Evolutionary conservation across 2,797 vertebrate genomes (phyloP), one percentile per base, ranked within the genome.

Genomic region (Leptodactylus fallax): DNA sequence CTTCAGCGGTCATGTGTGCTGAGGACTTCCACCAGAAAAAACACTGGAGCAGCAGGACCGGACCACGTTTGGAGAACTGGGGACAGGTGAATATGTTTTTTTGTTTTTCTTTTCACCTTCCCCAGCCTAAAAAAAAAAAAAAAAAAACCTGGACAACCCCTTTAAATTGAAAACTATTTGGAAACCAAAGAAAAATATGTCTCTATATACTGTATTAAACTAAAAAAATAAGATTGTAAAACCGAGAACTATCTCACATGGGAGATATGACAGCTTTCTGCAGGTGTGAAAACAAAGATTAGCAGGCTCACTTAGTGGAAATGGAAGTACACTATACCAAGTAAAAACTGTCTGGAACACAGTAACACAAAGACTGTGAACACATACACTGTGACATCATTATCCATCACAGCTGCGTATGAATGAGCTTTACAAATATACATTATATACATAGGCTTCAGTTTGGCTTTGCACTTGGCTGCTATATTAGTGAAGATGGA

Each of bases 241-340:
- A 53, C 47, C 23, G 72, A 76, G 21, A 53, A 23, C 72, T 13
- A 14, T n/a, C 21, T 76, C 72, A 76, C 47, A 76, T 49, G 21
- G 21, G 47, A 76, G 49, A 51, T n/a, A 74, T 23, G 72, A 76
- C 72, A 76, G 49, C 49, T 51, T 23, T 76, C 72, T n/a, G 21
- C 47, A 76, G 19, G 72, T 76, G 72, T 23, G 47, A 76, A 76
- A 76, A 51, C 47, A 76, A 74, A 74, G 49, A 76, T 23, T 76
- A 51, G 47, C 72, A 76, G 19, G 6, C 72, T 76, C 72, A n/a
- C 72, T 14, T 14, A 7, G 49, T 51, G 47, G 47, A 76, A 53
- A 51, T 76, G 45, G 71, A 74, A 51, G 6, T 53, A 76, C 10
- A 76, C 3, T 74, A 76, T 76, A 5, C 6, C 8, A 53, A 53